These are phyloP conservation scores for Eunapius fragilis DNA, from an alignment of 37 sponge, comb jelly and placozoan species.

Conservation along the genomic window DNA sequence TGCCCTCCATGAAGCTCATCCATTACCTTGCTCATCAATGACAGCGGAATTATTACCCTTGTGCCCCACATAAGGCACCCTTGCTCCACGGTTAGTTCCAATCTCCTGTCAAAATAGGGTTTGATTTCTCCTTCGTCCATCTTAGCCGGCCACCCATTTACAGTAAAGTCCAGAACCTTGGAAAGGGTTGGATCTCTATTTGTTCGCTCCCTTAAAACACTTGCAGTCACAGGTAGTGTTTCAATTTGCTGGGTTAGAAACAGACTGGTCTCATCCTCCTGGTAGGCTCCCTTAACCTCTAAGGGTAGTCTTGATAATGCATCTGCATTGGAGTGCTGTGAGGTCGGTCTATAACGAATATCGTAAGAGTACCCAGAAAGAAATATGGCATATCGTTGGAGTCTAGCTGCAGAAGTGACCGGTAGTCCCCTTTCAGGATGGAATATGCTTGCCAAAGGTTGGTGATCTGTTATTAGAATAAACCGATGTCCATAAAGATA, in stretches of 20 bases:
- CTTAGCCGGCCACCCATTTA: conserved; percentile 43
- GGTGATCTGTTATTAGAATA: conserved; percentile 56
- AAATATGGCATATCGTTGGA: conserved; percentile 57
- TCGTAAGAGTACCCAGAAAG: conserved; percentile 39
- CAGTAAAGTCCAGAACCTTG: conserved; percentile 37
- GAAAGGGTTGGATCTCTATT: conserved; percentile 14
- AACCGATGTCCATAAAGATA: conserved; percentile 73
- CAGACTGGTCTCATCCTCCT: background rate
- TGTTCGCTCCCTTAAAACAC: background rate
- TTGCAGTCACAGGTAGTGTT: conserved; percentile 23
- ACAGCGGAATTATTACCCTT: conserved; percentile 32
- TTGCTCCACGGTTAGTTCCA: conserved; percentile 46
- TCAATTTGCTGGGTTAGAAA: conserved; percentile 16
- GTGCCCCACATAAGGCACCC: conserved; percentile 53
- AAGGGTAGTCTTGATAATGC: conserved; percentile 49
- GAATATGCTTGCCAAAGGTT: conserved; percentile 45
- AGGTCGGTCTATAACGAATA: conserved; percentile 35
- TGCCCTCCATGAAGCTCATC: conserved; percentile 44
- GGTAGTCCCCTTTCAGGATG: conserved; percentile 43
- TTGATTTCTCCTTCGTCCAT: background rate
- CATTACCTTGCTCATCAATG: background rate
- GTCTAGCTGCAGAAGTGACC: conserved; percentile 26
- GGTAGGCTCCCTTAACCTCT: background rate
- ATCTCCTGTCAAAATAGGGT: background rate
- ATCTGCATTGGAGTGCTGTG: conserved; percentile 61